phyloP scores from a whole-genome alignment of 1,140 invertebrate species.

The Polypedilum pembai region DNA sequence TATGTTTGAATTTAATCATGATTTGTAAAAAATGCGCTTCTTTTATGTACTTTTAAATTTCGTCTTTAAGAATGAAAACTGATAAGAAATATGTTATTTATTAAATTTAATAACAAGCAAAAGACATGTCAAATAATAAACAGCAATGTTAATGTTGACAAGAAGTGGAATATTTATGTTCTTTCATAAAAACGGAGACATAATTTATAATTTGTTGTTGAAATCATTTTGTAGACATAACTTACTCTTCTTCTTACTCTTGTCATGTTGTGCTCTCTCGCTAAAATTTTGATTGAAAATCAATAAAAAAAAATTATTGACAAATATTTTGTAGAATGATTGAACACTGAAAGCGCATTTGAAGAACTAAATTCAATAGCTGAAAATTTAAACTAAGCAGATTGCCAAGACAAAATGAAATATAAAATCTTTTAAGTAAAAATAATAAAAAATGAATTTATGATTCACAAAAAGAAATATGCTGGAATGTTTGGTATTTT shows the following conservation, averaged over 20 bases:
- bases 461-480: neutral
- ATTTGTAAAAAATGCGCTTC: neutral
- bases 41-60: neutral
- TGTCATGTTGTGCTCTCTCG: neutral
- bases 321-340: neutral
- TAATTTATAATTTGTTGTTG: constrained; percentile 27
- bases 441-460: neutral
- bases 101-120: neutral
- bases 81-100: neutral
- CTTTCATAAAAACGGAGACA: constrained; percentile 24
- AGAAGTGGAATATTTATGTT: constrained; percentile 15
- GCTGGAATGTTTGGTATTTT: neutral
- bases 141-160: constrained; percentile 22
- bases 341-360: neutral
- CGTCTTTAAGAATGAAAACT: neutral
- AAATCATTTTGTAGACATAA: constrained; percentile 26
- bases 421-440: neutral
- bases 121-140: constrained; percentile 20
- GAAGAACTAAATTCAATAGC: too few species aligned
- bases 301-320: neutral
- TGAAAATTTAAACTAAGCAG: neutral
- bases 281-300: constrained; percentile 1
- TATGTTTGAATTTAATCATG: too few species aligned
- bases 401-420: neutral
- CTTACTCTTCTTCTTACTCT: neutral